Evolutionary conservation across 2,888 invertebrate genomes (phyloP).

Genomic region (Pachydiplax longipennis): DNA sequence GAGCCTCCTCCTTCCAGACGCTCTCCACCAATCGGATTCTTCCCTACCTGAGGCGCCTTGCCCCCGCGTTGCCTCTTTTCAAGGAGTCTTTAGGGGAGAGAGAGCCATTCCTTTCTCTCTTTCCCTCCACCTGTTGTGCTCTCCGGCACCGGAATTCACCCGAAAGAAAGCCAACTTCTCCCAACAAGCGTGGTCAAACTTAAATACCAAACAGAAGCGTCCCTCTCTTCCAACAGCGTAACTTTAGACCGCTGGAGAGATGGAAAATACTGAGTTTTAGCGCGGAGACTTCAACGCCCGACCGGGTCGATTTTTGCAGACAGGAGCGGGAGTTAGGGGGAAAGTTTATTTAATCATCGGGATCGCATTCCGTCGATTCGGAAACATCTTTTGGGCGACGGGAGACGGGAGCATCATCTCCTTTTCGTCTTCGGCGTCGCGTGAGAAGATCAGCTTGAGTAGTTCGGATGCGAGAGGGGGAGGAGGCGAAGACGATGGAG

Average conservation of each 20-base stretch:
- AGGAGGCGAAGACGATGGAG: slow-evolving; percentile 2
- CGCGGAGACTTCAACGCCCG: not conserved
- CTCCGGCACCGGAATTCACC: slow-evolving; percentile 32
- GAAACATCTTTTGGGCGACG: too few species aligned
- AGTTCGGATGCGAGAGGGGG: not conserved
- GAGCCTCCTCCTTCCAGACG: slow-evolving; percentile 12
- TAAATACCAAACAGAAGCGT: slow-evolving; percentile 20
- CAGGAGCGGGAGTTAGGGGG: not conserved
- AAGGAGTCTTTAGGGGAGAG: not conserved
- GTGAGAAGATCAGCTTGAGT: slow-evolving; percentile 6
- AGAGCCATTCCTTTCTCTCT: slow-evolving; percentile 7
- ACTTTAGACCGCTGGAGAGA: not conserved
- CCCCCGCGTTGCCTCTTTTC: slow-evolving; percentile 44
- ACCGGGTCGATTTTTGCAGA: not conserved
- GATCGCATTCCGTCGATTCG: too few species aligned
- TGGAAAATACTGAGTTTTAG: not conserved
- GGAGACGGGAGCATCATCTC: not conserved
- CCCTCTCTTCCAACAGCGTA: not conserved
- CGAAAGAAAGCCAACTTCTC: not conserved
- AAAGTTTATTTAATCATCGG: not conserved
- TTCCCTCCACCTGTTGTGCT: slow-evolving; percentile 43
- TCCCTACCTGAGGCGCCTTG: slow-evolving; percentile 33
- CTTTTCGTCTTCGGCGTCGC: not conserved
- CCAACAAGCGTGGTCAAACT: slow-evolving; percentile 18
- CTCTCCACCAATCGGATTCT: slow-evolving; percentile 21